Evolutionary conservation across 2,888 invertebrate genomes (phyloP).

Genomic region (Clistopyga incitator): DNA sequence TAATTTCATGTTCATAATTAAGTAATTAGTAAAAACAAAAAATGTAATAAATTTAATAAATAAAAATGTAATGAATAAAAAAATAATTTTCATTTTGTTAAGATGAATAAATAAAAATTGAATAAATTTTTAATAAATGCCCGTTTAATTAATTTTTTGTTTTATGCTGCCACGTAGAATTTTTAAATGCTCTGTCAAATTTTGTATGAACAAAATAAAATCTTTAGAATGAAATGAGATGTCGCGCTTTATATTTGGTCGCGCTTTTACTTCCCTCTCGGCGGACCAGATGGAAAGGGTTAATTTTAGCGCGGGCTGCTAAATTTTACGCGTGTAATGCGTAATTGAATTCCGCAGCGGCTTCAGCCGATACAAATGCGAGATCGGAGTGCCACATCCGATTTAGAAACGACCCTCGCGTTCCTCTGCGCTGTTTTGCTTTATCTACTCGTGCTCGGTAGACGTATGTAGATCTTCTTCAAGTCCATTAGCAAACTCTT

Average conservation of each 20-base stretch:
- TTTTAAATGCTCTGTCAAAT: background rate
- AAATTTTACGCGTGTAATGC: constrained; percentile 23
- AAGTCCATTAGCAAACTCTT: constrained; percentile 42
- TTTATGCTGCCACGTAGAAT: too few relatives aligned
- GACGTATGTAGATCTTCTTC: constrained; percentile 23
- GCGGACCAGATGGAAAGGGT: background rate
- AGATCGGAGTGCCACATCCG: constrained; percentile 41
- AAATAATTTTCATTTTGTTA: too few relatives aligned
- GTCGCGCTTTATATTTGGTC: background rate
- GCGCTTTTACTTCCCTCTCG: background rate
- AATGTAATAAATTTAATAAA: too few relatives aligned
- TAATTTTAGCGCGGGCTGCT: constrained; percentile 21
- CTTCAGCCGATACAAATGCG: constrained; percentile 1
- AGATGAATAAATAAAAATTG: too few relatives aligned
- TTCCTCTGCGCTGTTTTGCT: constrained; percentile 47
- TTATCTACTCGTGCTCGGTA: constrained; percentile 23
- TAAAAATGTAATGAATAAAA: too few relatives aligned
- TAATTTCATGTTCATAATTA: background rate
- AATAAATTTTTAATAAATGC: too few relatives aligned
- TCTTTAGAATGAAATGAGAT: background rate
- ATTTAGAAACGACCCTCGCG: constrained; percentile 63
- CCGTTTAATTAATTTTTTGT: too few relatives aligned
- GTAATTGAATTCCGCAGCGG: constrained; percentile 41
- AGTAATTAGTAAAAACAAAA: too few relatives aligned
- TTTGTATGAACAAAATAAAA: background rate